These are phyloP conservation scores for Acrobasis consociella DNA, from an alignment of 2,888 invertebrate genomes.

Conservation along the genomic window DNA sequence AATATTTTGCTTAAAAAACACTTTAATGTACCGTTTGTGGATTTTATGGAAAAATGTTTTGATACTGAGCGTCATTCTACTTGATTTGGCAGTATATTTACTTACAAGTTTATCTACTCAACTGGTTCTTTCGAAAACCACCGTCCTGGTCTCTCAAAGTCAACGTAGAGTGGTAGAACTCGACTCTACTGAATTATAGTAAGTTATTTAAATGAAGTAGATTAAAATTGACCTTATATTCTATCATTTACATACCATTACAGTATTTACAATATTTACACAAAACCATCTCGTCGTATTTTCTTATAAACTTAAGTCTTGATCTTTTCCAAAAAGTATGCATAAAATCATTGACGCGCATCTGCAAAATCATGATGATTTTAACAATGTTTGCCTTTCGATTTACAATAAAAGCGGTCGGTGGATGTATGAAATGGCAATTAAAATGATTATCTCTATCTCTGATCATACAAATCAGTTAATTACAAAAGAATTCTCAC, in stretches of 20 bases:
- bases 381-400: background rate
- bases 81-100: background rate
- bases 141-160: no score
- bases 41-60: background rate
- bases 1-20: constrained; percentile 6
- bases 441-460: constrained; percentile 9
- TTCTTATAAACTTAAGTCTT: no score
- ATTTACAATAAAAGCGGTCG: background rate
- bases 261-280: no score
- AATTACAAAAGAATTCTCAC: constrained; percentile 28
- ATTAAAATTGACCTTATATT: no score
- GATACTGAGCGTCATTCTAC: background rate
- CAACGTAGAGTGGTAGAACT: no score
- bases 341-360: background rate
- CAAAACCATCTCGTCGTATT: no score
- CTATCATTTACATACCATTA: no score
- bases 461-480: constrained; percentile 11
- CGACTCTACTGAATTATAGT: no score
- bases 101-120: no score
- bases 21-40: constrained; percentile 1
- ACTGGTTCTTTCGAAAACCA: no score
- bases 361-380: background rate
- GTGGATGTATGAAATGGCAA: background rate
- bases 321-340: background rate
- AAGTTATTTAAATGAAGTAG: no score